Evolutionary conservation across 2,113 vertebrate genomes (phyloP).

Genomic region (Heterochromis multidens): DNA sequence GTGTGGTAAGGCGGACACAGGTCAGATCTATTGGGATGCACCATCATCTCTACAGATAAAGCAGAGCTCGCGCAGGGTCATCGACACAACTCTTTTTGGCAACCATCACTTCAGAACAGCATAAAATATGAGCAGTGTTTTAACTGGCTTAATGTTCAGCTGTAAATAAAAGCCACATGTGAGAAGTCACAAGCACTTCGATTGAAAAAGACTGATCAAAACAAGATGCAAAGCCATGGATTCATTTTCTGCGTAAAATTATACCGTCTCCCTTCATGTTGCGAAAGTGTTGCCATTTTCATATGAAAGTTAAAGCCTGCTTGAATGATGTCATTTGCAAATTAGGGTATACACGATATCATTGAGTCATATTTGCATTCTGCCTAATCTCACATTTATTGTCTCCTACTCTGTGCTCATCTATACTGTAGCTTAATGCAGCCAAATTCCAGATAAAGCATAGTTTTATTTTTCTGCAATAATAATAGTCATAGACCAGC

Average conservation of each 20-base stretch:
- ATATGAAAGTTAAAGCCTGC: neutral
- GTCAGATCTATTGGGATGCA: conserved; percentile 29
- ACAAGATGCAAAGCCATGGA: neutral
- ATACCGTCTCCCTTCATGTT: no score
- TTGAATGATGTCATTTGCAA: neutral
- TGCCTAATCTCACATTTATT: neutral
- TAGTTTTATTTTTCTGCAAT: no score
- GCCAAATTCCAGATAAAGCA: no score
- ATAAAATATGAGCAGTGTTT: conserved; percentile 26
- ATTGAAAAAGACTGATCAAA: neutral
- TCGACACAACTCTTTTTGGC: neutral
- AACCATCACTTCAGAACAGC: neutral
- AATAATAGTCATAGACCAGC: no score
- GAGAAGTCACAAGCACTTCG: neutral
- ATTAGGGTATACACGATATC: neutral
- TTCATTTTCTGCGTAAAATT: neutral
- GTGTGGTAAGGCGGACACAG: neutral
- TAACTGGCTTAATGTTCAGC: neutral
- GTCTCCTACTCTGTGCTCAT: neutral
- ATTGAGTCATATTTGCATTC: neutral
- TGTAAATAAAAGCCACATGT: neutral
- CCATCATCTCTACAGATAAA: neutral
- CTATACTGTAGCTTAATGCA: neutral
- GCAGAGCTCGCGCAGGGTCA: neutral
- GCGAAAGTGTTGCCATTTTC: neutral